Conservation (phyloP, 1,140 invertebrate species). For the Lasaia peninsularis region DNA sequence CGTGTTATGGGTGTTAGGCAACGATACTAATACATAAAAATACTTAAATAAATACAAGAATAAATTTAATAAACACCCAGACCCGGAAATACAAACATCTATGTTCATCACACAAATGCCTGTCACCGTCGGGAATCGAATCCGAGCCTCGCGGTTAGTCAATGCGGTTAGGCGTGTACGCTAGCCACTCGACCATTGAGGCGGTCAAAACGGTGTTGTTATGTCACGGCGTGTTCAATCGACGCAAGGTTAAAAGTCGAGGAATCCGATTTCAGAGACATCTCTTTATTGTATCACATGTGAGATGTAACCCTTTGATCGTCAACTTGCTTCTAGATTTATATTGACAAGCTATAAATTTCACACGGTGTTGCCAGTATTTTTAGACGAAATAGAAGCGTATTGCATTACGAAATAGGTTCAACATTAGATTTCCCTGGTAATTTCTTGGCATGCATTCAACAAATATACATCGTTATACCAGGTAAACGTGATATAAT, state of each 20-base stretch:
- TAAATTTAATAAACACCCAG: too few relatives aligned
- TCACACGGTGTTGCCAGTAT: constrained; percentile 5
- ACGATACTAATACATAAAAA: too few relatives aligned
- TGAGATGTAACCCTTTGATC: not conserved
- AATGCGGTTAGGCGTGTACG: too few relatives aligned
- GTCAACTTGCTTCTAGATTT: constrained; percentile 5
- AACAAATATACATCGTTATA: not conserved
- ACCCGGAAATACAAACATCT: too few relatives aligned
- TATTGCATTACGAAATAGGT: constrained; percentile 10
- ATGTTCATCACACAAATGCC: too few relatives aligned
- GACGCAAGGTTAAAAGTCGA: not conserved
- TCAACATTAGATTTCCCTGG: constrained; percentile 4
- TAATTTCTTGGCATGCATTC: constrained; percentile 1
- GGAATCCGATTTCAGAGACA: constrained; percentile 8
- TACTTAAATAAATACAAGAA: too few relatives aligned
- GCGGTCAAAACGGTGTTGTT: too few relatives aligned
- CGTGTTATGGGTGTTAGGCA: too few relatives aligned
- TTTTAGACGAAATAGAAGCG: constrained; percentile 4
- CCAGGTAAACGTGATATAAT: not conserved
- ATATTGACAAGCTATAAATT: constrained; percentile 9
- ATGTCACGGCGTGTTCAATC: not conserved
- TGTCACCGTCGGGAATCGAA: too few relatives aligned
- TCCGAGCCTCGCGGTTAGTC: too few relatives aligned
- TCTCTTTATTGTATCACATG: constrained; percentile 4
- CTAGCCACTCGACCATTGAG: too few relatives aligned